Base-by-base conservation (phyloP, 2,113 vertebrate species). In the Tenrec ecaudatus region DNA sequence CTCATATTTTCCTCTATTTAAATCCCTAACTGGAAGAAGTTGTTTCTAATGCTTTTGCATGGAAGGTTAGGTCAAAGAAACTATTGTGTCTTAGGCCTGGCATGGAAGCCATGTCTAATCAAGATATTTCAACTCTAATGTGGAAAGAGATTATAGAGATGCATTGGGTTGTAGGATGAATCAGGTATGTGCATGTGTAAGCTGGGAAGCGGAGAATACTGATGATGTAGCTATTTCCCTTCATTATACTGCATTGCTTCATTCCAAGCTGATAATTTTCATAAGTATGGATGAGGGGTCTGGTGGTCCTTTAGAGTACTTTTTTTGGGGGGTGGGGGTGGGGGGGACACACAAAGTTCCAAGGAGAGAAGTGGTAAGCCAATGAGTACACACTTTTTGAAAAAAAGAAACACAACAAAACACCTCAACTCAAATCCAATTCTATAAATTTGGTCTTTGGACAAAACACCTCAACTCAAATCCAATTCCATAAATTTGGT, bases 391-490 rank as follows among this genome's bases (percentile, higher is more conserved):
- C 47, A 53, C 12, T 53, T 53, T 53, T 53, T 53, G 10, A 47
- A 47, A 47, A 47, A 10, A 5, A 47, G 10, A 47, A 47, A 47
- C 43, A 47, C 5, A 47, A 47, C n/a, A n/a, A n/a, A n/a, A n/a
- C n/a, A 82, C 14, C 78, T 58, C 27, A 88, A 75, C 43, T 90
- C 43, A 85, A 80, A 66, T 73, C 60, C 79, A 75, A 86, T 85
- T 82, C 16, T 7, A 82, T 12, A n/a, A 27, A 69, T 82, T 88
- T 90, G n/a, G 5, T 64, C 29, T 75, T 43, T 88, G 47, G 82
- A 23, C 25, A 84, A 77, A 36, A 40, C 23, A 82, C 14, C 78
- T 58, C 27, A 88, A 75, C 43, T 90, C 43, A 85, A 80, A 66
- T 73, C 60, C 79, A 75, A 86, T 85, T 82, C 16, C 8, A 82